Evolutionary conservation across 2,888 invertebrate genomes (phyloP).

Genomic region (Erebia ligea): DNA sequence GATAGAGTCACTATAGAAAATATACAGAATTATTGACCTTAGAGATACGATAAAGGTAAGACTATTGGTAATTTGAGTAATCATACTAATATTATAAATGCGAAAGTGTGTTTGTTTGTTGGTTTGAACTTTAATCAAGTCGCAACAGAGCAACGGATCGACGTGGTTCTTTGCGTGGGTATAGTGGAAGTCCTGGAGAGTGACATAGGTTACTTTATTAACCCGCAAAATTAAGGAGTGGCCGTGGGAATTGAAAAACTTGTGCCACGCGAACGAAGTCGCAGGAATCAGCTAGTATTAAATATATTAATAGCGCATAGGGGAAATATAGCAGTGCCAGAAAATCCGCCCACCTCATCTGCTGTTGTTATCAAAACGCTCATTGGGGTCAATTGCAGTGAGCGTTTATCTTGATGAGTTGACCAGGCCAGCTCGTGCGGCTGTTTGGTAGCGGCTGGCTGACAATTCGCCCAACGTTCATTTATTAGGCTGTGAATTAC

Average conservation of each 20-base stretch:
- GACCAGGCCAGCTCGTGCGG: neutral
- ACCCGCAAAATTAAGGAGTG: no score
- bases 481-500: neutral
- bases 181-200: no score
- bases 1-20: no score
- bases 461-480: slow-evolving; percentile 11
- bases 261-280: no score
- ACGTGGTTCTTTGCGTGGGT: no score
- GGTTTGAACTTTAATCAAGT: no score
- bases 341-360: slow-evolving; percentile 10
- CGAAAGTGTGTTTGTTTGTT: no score
- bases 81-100: no score
- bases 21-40: no score
- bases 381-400: slow-evolving; percentile 12
- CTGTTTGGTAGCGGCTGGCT: slow-evolving; percentile 2
- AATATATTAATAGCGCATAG: neutral
- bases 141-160: no score
- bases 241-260: no score
- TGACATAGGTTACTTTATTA: no score
- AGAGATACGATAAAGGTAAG: neutral
- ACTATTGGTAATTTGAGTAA: neutral
- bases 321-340: neutral
- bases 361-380: slow-evolving; percentile 6
- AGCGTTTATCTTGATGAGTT: slow-evolving; percentile 19
- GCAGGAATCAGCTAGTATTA: neutral